Conservation (phyloP, 1,140 invertebrate genomes). For the Caenorhabditis latens region DNA sequence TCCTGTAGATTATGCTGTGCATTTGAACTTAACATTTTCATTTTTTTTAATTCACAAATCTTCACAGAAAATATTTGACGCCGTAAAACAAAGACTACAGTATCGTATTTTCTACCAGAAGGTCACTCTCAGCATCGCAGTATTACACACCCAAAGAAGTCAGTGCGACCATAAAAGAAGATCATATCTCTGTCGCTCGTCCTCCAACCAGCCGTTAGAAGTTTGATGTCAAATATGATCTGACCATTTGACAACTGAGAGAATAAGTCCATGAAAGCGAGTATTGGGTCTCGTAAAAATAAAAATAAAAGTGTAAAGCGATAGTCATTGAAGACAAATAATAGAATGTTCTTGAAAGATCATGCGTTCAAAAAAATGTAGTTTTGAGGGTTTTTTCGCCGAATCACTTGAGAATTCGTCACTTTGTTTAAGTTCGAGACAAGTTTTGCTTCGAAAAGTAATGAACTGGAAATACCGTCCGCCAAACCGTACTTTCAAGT, state of each 20-base stretch:
- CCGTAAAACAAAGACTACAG: not conserved
- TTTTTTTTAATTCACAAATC: not conserved
- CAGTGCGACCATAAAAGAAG: not conserved
- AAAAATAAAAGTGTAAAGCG: too few relatives aligned
- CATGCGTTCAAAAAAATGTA: too few relatives aligned
- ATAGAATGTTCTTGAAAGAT: too few relatives aligned
- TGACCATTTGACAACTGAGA: not conserved
- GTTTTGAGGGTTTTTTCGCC: too few relatives aligned
- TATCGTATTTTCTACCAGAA: conserved; percentile 4
- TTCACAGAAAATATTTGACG: not conserved
- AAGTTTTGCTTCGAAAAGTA: too few relatives aligned
- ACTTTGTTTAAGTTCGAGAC: too few relatives aligned
- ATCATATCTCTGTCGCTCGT: not conserved
- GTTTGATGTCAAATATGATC: conserved; percentile 23
- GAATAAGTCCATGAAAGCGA: not conserved
- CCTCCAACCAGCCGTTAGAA: not conserved
- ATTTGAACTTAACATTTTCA: conserved; percentile 6
- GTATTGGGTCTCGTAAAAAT: not conserved
- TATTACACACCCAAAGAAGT: conserved; percentile 2
- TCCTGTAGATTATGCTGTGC: not conserved
- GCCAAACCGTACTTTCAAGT: not conserved
- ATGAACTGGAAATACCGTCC: not conserved
- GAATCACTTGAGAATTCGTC: too few relatives aligned
- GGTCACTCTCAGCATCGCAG: not conserved
- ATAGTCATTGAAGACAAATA: too few relatives aligned